Conservation (phyloP, 2,113 vertebrate genomes). For the Panthera tigris region DNA sequence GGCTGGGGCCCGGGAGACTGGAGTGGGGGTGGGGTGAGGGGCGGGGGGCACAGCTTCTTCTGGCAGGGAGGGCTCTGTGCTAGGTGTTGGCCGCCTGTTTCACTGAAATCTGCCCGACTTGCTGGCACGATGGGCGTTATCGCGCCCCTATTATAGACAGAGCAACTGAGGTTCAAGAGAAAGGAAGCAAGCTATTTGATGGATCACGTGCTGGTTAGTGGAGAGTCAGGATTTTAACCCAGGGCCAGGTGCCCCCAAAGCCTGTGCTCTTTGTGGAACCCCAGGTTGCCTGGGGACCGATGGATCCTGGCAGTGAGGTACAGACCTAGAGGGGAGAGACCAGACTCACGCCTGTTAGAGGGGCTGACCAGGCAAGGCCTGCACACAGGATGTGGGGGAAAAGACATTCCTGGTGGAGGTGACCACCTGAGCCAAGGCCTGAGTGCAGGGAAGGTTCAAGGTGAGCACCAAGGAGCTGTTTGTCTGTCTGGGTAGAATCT, state of each 20-base stretch:
- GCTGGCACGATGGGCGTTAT: fast-evolving
- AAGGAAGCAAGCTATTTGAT: neutral
- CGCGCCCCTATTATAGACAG: neutral
- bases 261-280: neutral
- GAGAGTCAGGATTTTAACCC: neutral
- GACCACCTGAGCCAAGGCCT: neutral
- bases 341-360: neutral
- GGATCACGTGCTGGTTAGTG: neutral
- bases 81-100: neutral
- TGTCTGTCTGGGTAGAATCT: neutral
- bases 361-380: neutral
- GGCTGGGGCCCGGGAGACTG: fast-evolving
- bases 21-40: fast-evolving
- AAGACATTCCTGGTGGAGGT: neutral
- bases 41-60: neutral
- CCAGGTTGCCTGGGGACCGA: neutral
- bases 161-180: neutral
- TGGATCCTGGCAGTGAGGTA: neutral
- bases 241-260: neutral
- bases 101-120: neutral
- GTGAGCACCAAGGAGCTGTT: neutral
- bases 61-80: neutral
- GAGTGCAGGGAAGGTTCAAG: neutral
- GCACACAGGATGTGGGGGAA: fast-evolving
- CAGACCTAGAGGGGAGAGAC: neutral